These are phyloP conservation scores for Eurystomus glaucurus DNA, from an alignment of 2,797 vertebrate species.

Conservation along the genomic window DNA sequence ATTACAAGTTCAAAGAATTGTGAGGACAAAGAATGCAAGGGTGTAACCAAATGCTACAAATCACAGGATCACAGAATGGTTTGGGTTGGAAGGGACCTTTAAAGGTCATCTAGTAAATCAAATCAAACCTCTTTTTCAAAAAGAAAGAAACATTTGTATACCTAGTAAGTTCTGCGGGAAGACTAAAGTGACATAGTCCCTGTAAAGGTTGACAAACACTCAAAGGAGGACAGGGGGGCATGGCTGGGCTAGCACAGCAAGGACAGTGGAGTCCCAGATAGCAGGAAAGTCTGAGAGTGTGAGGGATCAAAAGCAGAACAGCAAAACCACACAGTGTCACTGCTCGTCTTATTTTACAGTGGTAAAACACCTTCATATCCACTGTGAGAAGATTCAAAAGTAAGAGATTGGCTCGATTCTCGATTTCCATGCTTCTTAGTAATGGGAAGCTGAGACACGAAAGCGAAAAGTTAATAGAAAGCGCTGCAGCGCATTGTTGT, in stretches of 20 bases:
- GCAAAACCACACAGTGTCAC: neutral
- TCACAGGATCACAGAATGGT: too few species aligned
- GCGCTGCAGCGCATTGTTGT: neutral
- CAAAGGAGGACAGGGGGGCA: accelerated
- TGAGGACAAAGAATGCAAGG: neutral
- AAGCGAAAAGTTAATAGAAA: neutral
- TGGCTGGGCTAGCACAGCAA: neutral
- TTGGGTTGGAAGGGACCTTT: too few species aligned
- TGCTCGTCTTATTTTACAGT: neutral
- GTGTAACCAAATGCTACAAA: neutral
- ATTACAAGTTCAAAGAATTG: neutral
- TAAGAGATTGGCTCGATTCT: neutral
- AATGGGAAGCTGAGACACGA: accelerated
- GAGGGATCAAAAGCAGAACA: neutral
- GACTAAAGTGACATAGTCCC: neutral
- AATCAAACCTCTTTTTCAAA: neutral
- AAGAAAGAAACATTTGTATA: neutral
- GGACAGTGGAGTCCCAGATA: accelerated
- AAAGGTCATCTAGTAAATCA: neutral
- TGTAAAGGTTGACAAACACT: neutral
- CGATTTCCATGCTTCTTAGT: neutral
- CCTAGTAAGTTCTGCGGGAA: neutral
- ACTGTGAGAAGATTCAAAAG: neutral
- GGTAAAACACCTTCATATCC: neutral
- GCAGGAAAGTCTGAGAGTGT: neutral